Evolutionary conservation across 2,797 vertebrate species (phyloP), one percentile per base, ranked within the genome.

Genomic region (Catharus ustulatus): DNA sequence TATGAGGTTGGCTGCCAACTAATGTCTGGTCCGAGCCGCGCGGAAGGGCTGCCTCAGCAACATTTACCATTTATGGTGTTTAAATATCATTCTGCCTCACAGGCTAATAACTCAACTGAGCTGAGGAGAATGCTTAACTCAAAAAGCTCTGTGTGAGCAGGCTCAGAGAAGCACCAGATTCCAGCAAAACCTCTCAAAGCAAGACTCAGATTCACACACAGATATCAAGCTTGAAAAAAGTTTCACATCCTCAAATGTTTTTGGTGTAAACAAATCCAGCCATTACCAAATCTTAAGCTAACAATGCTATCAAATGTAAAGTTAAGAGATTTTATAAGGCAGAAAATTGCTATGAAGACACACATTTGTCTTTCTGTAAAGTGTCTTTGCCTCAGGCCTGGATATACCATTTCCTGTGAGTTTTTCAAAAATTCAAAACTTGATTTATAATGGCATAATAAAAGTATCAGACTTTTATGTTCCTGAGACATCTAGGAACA

Each of bases 51-150:
- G 96, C 83, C 88, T 95, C 91, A 45, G 95, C 95, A 97, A 94
- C 69, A 71, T 87, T 98, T 95, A 97, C 98, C 98, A 98, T 98
- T 97, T 98, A 98, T 98, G 98, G 98, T 96, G 93, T 94, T 95
- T 97, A 95, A 97, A 96, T 96, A 96, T 95, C 93, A 93, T 85
- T 83, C 93, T 97, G 95, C 93, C 96, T 93, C 94, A 26, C 42
- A 67, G 85, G 86, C 73, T 89, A 94, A 96, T 90, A 95, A 94
- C 94, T 97, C 94, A 93, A 72, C 90, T 88, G 89, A 85, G 63
- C 81, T 42, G 77, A 86, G 89, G 93, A 90, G 90, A 97, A 94
- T 58, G 54, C 93, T 97, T 95, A 95, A 94, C 94, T 93, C 97
- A 73, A 23, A 61, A 94, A 81, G 72, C 78, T 76, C 81, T 73